A percentile compares a stretch with the other conserved stretches of the same genome.
These are phyloP conservation scores for Paraescarpia echinospica DNA, from an alignment of 1,140 invertebrate species.

Conservation along the genomic window DNA sequence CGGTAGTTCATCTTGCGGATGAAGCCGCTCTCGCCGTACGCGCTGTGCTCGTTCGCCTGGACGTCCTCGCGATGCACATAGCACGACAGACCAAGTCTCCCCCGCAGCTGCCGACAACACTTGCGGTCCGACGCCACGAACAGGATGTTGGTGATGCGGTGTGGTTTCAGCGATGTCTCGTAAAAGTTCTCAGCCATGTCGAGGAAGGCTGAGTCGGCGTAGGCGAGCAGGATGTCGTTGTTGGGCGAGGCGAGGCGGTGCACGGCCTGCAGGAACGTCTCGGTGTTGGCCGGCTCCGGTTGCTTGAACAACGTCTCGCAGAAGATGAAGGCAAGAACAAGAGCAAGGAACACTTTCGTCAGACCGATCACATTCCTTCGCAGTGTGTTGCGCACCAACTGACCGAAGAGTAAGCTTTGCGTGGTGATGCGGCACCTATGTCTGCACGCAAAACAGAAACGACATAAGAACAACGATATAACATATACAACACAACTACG, in stretches of 20 bases:
- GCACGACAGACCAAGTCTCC: background rate
- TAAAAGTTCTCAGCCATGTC: constrained; percentile 30
- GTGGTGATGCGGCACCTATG: no score
- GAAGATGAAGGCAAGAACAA: no score
- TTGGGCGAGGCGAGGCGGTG: background rate
- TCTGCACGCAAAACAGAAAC: no score
- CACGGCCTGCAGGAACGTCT: background rate
- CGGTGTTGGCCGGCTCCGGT: no score
- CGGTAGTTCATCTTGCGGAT: constrained; percentile 30
- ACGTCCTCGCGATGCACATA: constrained; percentile 20
- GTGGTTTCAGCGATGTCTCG: constrained; percentile 19
- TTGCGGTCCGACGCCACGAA: constrained; percentile 13
- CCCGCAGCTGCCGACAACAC: constrained; percentile 21
- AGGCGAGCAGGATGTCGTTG: constrained; percentile 23
- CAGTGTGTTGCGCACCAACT: no score
- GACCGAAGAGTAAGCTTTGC: no score
- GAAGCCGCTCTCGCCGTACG: constrained; percentile 19
- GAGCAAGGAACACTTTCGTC: no score
- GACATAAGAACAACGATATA: no score
- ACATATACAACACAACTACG: no score
- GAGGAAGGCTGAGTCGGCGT: constrained; percentile 22
- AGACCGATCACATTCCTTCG: no score
- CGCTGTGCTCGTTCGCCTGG: constrained; percentile 17
- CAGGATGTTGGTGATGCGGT: constrained; percentile 22
- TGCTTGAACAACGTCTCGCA: no score